Conservation (phyloP, 2,888 invertebrate species). For the Athrips mouffetella region DNA sequence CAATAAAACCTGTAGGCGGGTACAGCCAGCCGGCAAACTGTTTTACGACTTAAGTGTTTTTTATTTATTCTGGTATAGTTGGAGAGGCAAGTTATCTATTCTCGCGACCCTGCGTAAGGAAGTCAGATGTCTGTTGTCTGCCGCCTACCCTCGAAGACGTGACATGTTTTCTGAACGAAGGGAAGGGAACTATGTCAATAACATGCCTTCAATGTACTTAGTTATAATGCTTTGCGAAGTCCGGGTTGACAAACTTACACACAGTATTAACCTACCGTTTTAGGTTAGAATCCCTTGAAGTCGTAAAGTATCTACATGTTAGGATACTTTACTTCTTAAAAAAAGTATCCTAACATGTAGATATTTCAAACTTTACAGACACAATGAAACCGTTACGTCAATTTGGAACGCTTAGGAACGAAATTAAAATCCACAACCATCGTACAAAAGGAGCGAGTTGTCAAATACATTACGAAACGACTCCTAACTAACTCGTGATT, state of each 20-base stretch:
- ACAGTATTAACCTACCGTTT: too few species aligned
- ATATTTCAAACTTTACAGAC: too few species aligned
- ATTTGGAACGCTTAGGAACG: too few species aligned
- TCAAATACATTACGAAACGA: background rate
- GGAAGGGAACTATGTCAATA: background rate
- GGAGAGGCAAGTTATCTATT: background rate
- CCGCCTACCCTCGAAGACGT: background rate
- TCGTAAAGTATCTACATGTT: too few species aligned
- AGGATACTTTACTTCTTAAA: too few species aligned
- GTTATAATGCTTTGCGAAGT: too few species aligned
- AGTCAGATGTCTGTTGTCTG: too few species aligned
- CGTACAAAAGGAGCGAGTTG: background rate
- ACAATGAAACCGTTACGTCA: too few species aligned
- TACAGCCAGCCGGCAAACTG: background rate
- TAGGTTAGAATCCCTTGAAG: too few species aligned
- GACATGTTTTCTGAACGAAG: background rate
- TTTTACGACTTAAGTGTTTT: slow-evolving; percentile 3
- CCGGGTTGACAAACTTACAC: too few species aligned
- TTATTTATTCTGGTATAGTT: slow-evolving; percentile 5
- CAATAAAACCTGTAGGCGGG: background rate
- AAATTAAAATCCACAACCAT: too few species aligned
- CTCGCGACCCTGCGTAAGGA: background rate
- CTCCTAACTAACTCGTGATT: background rate
- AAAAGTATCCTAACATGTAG: too few species aligned
- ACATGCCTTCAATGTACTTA: background rate